Evolutionary conservation across 1,140 invertebrate species (phyloP).

Genomic region (Drosophila repletoides): DNA sequence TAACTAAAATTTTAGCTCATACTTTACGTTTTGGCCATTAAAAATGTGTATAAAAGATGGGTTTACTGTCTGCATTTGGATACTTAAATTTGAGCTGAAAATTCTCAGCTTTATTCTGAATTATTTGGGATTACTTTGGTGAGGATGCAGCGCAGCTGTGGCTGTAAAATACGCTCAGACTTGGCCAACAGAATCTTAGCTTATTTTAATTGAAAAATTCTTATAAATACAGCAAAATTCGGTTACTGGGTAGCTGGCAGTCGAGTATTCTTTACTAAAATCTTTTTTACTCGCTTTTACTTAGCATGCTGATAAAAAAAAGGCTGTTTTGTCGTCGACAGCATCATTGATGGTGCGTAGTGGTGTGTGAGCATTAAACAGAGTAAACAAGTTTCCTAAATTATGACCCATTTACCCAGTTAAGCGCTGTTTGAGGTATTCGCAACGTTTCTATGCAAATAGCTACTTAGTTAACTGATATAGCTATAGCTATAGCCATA

Average conservation of each 20-base stretch:
- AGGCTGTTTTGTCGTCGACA: conserved; percentile 33
- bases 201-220: not conserved
- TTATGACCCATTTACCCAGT: conserved; percentile 77
- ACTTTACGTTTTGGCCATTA: too few species aligned
- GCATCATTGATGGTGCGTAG: conserved; percentile 46
- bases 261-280: not conserved
- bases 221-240: not conserved
- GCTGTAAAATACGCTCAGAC: too few species aligned
- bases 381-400: conserved; percentile 74
- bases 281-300: not conserved
- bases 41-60: too few species aligned
- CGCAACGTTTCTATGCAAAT: conserved; percentile 27
- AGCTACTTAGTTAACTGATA: not conserved
- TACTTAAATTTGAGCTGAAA: too few species aligned
- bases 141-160: too few species aligned
- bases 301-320: conserved; percentile 69
- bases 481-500: too few species aligned
- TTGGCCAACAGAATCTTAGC: too few species aligned
- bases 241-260: not conserved
- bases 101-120: too few species aligned
- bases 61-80: too few species aligned
- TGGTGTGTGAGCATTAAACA: conserved; percentile 25
- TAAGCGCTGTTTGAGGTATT: conserved; percentile 36
- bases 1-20: too few species aligned
- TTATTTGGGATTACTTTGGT: too few species aligned